Conservation (phyloP, 2,113 vertebrate species). For the Platysternon megacephalum region DNA sequence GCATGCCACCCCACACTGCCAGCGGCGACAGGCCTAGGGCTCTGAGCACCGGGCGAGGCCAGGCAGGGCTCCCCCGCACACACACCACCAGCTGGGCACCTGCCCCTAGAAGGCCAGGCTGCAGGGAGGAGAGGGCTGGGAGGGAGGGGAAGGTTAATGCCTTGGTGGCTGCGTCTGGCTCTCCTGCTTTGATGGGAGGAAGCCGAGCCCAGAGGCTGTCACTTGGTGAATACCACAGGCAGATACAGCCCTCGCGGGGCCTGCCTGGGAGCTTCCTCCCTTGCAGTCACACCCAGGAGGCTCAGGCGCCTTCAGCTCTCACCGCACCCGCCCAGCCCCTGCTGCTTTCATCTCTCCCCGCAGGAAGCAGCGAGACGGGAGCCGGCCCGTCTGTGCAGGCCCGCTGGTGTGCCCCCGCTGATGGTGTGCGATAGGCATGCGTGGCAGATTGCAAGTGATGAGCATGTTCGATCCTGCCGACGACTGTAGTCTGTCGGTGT, state of each 20-base stretch:
- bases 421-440: not conserved
- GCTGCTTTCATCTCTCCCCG: not conserved
- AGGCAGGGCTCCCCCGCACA: not conserved
- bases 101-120: rapidly evolving
- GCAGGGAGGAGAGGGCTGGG: too few relatives aligned
- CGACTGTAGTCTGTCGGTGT: too few relatives aligned
- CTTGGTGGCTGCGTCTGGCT: not conserved
- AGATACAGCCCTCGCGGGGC: not conserved
- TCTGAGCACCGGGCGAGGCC: not conserved
- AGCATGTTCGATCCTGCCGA: rapidly evolving
- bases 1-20: too few relatives aligned
- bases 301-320: not conserved
- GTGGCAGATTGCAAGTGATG: not conserved
- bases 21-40: not conserved
- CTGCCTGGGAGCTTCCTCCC: not conserved
- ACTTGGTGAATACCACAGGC: not conserved
- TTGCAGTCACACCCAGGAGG: not conserved
- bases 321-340: rapidly evolving
- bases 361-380: not conserved
- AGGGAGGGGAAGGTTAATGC: not conserved
- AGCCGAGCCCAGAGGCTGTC: not conserved
- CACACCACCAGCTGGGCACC: not conserved
- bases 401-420: rapidly evolving
- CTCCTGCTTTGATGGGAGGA: not conserved
- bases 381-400: not conserved